A percentile compares a stretch with the other conserved stretches of the same genome.
These are phyloP conservation scores for Alces alces DNA, from an alignment of 2,113 vertebrate species.

Conservation along the genomic window DNA sequence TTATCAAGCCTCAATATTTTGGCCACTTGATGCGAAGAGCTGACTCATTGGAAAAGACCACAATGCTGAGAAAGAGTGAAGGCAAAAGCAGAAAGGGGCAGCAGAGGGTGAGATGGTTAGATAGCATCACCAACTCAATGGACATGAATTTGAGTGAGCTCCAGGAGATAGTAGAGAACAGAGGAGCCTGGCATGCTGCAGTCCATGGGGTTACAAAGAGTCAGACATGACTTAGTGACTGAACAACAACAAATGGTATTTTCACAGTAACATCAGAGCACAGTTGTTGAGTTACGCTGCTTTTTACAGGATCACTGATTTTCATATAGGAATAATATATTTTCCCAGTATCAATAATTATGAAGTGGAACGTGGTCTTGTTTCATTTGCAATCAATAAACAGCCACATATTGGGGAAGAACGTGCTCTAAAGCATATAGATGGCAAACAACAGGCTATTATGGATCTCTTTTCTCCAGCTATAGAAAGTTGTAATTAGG, in stretches of 20 bases:
- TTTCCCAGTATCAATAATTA: neutral
- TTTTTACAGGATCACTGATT: neutral
- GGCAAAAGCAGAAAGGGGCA: neutral
- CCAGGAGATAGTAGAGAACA: neutral
- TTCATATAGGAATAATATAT: neutral
- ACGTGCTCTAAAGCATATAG: neutral
- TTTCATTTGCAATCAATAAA: neutral
- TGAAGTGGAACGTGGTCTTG: slow-evolving; percentile 1
- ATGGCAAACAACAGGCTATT: neutral
- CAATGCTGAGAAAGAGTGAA: neutral
- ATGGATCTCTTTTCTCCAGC: neutral
- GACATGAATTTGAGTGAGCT: neutral
- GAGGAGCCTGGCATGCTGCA: neutral
- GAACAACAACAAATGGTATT: neutral
- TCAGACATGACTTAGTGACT: neutral
- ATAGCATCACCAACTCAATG: neutral
- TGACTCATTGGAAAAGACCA: neutral
- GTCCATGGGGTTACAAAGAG: neutral
- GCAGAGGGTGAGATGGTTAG: neutral
- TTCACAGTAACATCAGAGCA: neutral
- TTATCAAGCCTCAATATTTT: neutral
- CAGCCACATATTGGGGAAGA: neutral
- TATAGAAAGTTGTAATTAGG: neutral
- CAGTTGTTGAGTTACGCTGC: neutral
- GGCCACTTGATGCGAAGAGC: neutral